Percentiles rank a stretch among this genome's conserved stretches.
Evolutionary conservation across 1,140 invertebrate species (phyloP).

Genomic region (Drosophila novamexicana): DNA sequence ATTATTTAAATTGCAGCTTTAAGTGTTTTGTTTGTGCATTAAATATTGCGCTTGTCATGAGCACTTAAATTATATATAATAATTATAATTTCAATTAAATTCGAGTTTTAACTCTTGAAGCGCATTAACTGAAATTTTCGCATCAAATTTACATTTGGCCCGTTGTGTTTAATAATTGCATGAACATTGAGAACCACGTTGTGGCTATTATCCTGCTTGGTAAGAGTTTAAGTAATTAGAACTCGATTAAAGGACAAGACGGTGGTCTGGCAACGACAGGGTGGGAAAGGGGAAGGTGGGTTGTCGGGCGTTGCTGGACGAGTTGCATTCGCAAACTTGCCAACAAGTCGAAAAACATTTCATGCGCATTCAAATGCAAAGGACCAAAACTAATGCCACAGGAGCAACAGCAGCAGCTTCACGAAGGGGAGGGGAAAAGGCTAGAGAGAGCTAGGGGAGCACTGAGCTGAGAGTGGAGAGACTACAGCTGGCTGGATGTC

Average conservation of each 20-base stretch:
- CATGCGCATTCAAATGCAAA: conserved; percentile 69
- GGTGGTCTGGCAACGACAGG: background rate
- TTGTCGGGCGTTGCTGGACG: background rate
- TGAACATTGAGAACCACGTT: conserved; percentile 43
- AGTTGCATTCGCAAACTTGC: conserved; percentile 48
- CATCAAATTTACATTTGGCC: conserved; percentile 37
- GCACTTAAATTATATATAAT: background rate
- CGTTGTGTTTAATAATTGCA: conserved; percentile 54
- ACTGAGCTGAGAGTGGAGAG: background rate
- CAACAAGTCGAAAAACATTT: conserved; percentile 68
- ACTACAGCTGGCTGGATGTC: background rate
- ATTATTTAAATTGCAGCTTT: background rate
- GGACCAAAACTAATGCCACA: conserved; percentile 54
- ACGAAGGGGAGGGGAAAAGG: background rate
- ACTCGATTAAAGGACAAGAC: conserved; percentile 59
- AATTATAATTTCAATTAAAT: background rate
- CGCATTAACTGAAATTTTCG: conserved; percentile 4
- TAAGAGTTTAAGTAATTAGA: conserved; percentile 73
- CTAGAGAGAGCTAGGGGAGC: background rate
- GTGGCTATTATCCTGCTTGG: conserved; percentile 59
- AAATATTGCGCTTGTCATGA: background rate
- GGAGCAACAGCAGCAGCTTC: background rate
- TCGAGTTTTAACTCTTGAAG: conserved; percentile 1
- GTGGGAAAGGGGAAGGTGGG: background rate
- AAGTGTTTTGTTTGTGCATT: background rate